Base-by-base conservation (phyloP, 2,113 vertebrate genomes). In the Cygnus buccinator region DNA sequence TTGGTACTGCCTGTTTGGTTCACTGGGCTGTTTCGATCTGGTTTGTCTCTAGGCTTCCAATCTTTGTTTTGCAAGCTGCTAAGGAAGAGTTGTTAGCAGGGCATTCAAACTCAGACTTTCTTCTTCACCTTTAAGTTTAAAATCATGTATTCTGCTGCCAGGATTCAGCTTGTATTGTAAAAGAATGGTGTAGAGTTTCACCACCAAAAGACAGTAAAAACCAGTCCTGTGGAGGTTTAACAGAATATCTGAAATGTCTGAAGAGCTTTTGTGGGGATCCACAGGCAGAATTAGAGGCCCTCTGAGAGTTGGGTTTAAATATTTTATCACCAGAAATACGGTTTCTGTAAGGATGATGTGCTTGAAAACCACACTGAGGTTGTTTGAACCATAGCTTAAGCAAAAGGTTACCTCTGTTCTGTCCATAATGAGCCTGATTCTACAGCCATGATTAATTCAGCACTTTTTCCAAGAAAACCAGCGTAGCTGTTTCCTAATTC, bases 241-340 rank as follows among this genome's bases (percentile, higher is more conserved):
- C n/a, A 59, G 66, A 82, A n/a, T 68, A 72, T 84, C 35, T 89
- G 15, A 89, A 92, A 86, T 31, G 59, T 46, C 68, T 90, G 72
- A 95, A 71, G 31, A 86, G 55, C 65, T 86, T 92, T 58, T 59
- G 55, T 67, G 50, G 50, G 41, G 17, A 72, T 71, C 19, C 52
- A 82, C 39, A 46, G 37, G 46, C 46, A 93, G 76, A 84, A 90
- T 86, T 74, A 90, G 50, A 93, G 37, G 33, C 65, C 67, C 19
- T 77, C 46, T 63, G 76, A 93, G 83, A 90, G 50, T 7, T 2
- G 2, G 9, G 37, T 67, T 94, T 94, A 87, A 97, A 95, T 90
- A 89, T 90, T 95, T 96, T 84, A 87, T 81, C 26, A 75, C 35
- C 43, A 77, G 41, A 81, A 62, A 14, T 31, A 66, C 10, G 1